Evolutionary conservation across 2,113 vertebrate genomes (phyloP).

Genomic region (Syngnathus typhle): DNA sequence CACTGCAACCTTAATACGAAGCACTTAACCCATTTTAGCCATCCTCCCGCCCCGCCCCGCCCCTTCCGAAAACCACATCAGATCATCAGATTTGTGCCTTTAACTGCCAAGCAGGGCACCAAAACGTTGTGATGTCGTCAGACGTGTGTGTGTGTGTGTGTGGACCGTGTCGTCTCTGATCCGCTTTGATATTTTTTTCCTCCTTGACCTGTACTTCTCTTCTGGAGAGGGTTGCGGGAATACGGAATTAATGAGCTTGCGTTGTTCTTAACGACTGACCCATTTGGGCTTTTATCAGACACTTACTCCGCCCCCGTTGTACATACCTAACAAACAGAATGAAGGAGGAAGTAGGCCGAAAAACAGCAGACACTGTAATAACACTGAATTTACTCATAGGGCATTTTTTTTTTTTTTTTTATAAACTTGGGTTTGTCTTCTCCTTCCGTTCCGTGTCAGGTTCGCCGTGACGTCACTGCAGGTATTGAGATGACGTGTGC

Average conservation of each 20-base stretch:
- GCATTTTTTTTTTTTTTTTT: conserved; percentile 67
- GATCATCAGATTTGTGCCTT: conserved; percentile 70
- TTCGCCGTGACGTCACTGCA: conserved; percentile 69
- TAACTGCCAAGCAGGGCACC: conserved; percentile 72
- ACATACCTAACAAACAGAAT: conserved; percentile 45
- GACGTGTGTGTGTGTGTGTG: not conserved
- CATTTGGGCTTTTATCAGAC: conserved; percentile 37
- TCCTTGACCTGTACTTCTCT: conserved; percentile 9
- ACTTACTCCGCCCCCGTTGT: conserved; percentile 44
- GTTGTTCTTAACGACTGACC: conserved; percentile 39
- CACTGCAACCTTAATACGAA: conserved; percentile 49
- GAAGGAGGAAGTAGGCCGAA: conserved; percentile 67
- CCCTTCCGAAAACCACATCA: conserved; percentile 37
- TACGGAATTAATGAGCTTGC: conserved; percentile 8
- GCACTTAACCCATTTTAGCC: conserved; percentile 56
- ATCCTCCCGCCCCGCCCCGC: conserved; percentile 41
- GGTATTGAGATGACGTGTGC: conserved; percentile 66
- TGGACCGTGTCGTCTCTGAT: conserved; percentile 31
- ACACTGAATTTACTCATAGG: conserved; percentile 72
- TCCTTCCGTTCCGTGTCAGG: conserved; percentile 60
- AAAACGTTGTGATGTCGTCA: conserved; percentile 62
- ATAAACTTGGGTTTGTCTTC: not conserved
- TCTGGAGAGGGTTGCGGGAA: conserved; percentile 23
- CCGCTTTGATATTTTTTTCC: conserved; percentile 5
- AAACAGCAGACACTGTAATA: conserved; percentile 70